Percentiles rank a stretch among this genome's conserved stretches.
These are phyloP conservation scores for Cyclophora albipunctata DNA, from an alignment of 2,888 invertebrate genomes.

Conservation along the genomic window DNA sequence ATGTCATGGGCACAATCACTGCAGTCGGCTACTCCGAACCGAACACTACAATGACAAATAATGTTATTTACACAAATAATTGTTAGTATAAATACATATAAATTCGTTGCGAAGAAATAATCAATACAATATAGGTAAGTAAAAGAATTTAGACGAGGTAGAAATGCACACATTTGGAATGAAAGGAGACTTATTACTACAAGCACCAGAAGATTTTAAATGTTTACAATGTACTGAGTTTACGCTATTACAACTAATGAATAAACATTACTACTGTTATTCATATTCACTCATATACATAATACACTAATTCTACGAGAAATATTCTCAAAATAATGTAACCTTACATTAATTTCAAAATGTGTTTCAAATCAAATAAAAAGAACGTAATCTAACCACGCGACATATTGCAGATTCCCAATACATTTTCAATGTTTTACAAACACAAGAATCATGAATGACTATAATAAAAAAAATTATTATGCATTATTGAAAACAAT, in stretches of 20 bases:
- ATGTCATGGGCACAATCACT: constrained; percentile 43
- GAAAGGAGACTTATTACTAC: constrained; percentile 64
- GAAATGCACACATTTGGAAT: constrained; percentile 61
- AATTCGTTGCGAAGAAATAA: constrained; percentile 12
- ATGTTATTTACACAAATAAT: constrained; percentile 5
- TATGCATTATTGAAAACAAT: constrained; percentile 64
- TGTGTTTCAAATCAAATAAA: constrained; percentile 6
- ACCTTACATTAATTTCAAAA: constrained; percentile 7
- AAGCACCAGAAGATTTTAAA: constrained; percentile 67
- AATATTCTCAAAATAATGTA: constrained; percentile 16
- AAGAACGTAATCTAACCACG: constrained; percentile 21
- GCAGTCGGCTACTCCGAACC: constrained; percentile 1
- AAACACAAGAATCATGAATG: constrained; percentile 42
- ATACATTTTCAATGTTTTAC: constrained; percentile 41
- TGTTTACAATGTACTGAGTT: constrained; percentile 36
- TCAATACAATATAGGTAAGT: neutral
- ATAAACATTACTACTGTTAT: constrained; percentile 26
- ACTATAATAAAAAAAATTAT: constrained; percentile 58
- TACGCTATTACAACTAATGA: constrained; percentile 31
- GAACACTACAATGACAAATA: constrained; percentile 2
- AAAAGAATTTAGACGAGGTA: constrained; percentile 23
- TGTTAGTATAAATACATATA: constrained; percentile 14
- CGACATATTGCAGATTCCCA: constrained; percentile 72
- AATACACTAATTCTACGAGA: constrained; percentile 18
- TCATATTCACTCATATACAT: constrained; percentile 23